Conservation (phyloP, 2,797 vertebrate species). For the Serranus cabrilla region DNA sequence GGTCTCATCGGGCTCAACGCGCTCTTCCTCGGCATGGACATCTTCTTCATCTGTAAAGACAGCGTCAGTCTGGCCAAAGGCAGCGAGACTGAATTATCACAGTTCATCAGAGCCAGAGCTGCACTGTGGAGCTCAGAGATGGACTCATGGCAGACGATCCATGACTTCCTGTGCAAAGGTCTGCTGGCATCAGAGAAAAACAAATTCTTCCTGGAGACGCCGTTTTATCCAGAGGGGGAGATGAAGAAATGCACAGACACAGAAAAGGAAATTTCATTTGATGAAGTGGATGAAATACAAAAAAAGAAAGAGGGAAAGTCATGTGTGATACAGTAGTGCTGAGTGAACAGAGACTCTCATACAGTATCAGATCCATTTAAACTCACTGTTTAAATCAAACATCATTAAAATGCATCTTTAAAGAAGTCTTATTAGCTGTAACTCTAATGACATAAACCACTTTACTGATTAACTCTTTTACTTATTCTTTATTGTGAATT, state of each 20-base stretch:
- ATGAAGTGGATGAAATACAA: neutral
- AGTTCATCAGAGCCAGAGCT: conserved; percentile 77
- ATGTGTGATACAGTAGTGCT: neutral
- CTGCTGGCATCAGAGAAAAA: conserved; percentile 45
- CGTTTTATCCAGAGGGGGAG: conserved; percentile 47
- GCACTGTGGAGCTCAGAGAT: conserved; percentile 77
- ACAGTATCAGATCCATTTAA: no score
- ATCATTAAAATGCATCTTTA: neutral
- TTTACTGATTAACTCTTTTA: neutral
- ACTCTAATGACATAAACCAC: neutral
- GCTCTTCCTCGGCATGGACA: conserved; percentile 80
- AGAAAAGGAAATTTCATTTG: neutral
- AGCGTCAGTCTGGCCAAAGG: conserved; percentile 79
- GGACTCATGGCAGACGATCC: conserved; percentile 73
- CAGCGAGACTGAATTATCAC: conserved; percentile 67
- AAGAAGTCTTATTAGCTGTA: neutral
- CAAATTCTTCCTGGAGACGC: conserved; percentile 57
- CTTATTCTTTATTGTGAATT: neutral
- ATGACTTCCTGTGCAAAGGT: conserved; percentile 59
- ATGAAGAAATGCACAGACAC: neutral
- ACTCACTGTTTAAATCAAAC: neutral
- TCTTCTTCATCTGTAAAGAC: conserved; percentile 81
- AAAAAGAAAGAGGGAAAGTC: accelerated
- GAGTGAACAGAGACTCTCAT: neutral
- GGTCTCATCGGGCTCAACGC: conserved; percentile 73